Conservation (phyloP, 2,797 vertebrate species). For the Sebastes reedi region DNA sequence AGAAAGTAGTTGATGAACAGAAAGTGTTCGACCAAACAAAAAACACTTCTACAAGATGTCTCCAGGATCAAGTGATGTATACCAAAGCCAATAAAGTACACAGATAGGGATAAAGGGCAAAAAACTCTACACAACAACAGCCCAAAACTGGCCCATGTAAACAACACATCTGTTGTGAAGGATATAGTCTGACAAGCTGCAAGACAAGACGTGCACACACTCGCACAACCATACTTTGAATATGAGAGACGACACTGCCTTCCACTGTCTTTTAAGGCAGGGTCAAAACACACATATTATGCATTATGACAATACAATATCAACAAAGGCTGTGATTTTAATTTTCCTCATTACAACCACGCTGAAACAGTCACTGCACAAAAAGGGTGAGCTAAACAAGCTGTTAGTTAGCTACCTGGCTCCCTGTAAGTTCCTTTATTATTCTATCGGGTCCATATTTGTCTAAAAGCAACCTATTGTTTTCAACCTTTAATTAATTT, state of each 20-base stretch:
- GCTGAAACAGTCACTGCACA: conserved; percentile 12
- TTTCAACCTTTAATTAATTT: not conserved
- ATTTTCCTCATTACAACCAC: not conserved
- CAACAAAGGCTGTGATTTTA: not conserved
- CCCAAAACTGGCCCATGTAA: not conserved
- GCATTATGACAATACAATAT: not conserved
- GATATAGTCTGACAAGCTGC: not conserved
- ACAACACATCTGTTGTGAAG: conserved; percentile 10
- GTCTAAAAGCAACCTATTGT: too few species aligned
- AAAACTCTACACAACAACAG: not conserved
- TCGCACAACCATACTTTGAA: too few species aligned
- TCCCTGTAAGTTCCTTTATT: not conserved
- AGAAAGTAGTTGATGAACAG: too few species aligned
- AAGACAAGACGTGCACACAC: not conserved
- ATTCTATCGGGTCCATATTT: not conserved
- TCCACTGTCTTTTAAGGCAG: not conserved
- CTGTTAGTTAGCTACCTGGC: conserved; percentile 36
- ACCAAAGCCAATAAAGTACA: not conserved
- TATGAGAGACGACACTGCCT: conserved; percentile 22
- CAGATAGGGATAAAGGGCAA: not conserved
- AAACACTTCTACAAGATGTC: not conserved
- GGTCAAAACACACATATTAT: not conserved
- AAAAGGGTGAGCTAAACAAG: conserved; percentile 28
- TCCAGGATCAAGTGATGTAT: not conserved
- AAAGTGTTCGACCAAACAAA: not conserved